Evolutionary conservation across 2,888 invertebrate genomes (phyloP).

Genomic region (Eristalinus sepulchralis): DNA sequence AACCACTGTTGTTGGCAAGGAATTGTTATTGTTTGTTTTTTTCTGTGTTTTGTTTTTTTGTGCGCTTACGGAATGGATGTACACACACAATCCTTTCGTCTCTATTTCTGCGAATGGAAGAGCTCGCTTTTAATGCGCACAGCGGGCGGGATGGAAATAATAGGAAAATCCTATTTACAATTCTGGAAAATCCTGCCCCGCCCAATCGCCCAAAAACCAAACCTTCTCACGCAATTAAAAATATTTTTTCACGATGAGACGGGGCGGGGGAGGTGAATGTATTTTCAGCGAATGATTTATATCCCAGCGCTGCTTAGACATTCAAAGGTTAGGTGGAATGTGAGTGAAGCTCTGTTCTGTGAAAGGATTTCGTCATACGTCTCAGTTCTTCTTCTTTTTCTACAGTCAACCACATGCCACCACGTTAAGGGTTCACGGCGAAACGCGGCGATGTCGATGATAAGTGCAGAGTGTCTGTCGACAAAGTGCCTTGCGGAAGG

Average conservation of each 20-base stretch:
- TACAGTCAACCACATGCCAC: conserved; percentile 50
- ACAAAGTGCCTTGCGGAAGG: conserved; percentile 36
- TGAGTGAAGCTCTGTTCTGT: not conserved
- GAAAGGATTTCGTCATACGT: not conserved
- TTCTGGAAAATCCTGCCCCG: conserved; percentile 51
- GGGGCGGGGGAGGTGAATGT: not conserved
- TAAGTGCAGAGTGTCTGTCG: conserved; percentile 60
- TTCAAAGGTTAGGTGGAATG: conserved; percentile 25
- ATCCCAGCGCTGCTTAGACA: conserved; percentile 1
- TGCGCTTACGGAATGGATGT: conserved; percentile 10
- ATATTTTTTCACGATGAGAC: not conserved
- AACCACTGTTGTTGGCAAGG: not conserved
- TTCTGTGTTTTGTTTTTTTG: not conserved
- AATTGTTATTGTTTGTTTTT: conserved; percentile 13
- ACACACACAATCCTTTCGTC: conserved; percentile 54
- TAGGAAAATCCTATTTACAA: conserved; percentile 65
- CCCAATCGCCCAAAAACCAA: conserved; percentile 6
- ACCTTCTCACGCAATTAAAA: conserved; percentile 49
- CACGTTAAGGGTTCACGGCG: conserved; percentile 21
- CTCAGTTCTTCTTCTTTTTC: not conserved
- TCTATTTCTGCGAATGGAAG: conserved; percentile 26
- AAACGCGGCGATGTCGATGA: conserved; percentile 11
- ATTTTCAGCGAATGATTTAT: conserved; percentile 27
- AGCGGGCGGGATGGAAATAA: conserved; percentile 52
- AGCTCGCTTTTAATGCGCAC: conserved; percentile 42